Base-by-base conservation (phyloP, 2,888 invertebrate genomes). In the Smittia aterrima region DNA sequence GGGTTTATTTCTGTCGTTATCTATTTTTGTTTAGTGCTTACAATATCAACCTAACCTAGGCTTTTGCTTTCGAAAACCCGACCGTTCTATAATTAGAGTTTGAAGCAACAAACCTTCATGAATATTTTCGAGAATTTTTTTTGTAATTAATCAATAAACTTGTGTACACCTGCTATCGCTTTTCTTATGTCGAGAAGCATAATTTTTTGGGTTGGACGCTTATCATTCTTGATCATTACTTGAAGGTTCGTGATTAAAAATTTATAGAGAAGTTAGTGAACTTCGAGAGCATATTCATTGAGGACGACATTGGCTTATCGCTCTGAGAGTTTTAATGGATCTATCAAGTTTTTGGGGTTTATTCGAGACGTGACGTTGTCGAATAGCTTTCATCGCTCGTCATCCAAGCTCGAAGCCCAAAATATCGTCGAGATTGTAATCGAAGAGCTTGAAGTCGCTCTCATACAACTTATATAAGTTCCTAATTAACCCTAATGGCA, bases 401-500 rank as follows among this genome's bases (percentile, higher is more conserved):
- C 83, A 89, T 9, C 90, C 92, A 78, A 92, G 84, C 81, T 93
- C 92, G 80, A 89, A 93, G 1, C 93, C 93, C 22, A 93, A 84
- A 64, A 92, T 87, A 79, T 91, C 90, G 76, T 92, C 90, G 76
- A 93, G 80, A 76, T 88, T 87, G 78, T 95, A 95, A 77, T 90
- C 90, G 80, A 95, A 96, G 79, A 95, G 83, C 79, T 88, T 89
- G 80, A 93, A 93, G 83, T 96, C 96, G 71, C 87, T 84, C 79
- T 87, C 87, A 81, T 94, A 95, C 58, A 92, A 83, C 78, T 89
- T 87, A 79, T 91, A 90, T 62, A 96, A 84, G 77, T 87, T 86
- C 75, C 89, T 85, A 74, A 93, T 88, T 75, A 90, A 88, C 24
- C 88, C 87, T 75, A 91, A 85, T 58, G 90, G 89, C 73, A 94